These are phyloP conservation scores for Hippoglossus stenolepis DNA, from an alignment of 2,113 vertebrate species.

Conservation along the genomic window DNA sequence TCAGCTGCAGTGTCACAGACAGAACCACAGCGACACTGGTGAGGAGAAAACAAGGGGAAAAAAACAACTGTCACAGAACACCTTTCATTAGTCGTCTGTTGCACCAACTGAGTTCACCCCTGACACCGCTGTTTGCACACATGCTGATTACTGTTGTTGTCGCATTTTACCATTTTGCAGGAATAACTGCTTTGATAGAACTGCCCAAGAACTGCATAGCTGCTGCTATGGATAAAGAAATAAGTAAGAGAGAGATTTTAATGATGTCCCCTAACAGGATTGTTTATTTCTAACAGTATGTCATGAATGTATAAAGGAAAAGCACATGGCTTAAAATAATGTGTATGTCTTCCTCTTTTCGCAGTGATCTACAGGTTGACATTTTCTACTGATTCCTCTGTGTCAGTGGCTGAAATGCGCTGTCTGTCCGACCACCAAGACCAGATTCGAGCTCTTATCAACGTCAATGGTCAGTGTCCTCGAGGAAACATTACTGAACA, in stretches of 20 bases:
- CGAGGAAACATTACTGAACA: neutral
- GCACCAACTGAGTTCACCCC: neutral
- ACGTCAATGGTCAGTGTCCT: conserved; percentile 85
- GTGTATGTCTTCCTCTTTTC: neutral
- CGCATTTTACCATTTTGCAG: conserved; percentile 68
- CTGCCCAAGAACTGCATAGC: conserved; percentile 92
- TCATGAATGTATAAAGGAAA: neutral
- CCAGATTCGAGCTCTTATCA: conserved; percentile 90
- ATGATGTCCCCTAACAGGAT: no score
- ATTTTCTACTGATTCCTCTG: conserved; percentile 66
- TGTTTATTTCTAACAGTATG: neutral
- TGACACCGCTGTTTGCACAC: conserved; percentile 9
- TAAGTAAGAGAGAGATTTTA: conserved; percentile 83
- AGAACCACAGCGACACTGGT: conserved; percentile 91
- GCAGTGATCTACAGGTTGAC: conserved; percentile 92
- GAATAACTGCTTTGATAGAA: conserved; percentile 89
- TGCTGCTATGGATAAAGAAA: conserved; percentile 90
- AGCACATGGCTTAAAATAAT: neutral
- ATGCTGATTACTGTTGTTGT: conserved; percentile 1
- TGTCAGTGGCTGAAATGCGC: conserved; percentile 84
- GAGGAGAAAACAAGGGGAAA: conserved; percentile 13
- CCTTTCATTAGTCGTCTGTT: neutral
- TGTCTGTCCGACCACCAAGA: conserved; percentile 91
- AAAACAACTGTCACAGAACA: neutral
- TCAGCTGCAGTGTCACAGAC: conserved; percentile 89